Evolutionary conservation across 2,888 invertebrate species (phyloP), one percentile per base, ranked within the genome.

Genomic region (Eupeodes luniger): DNA sequence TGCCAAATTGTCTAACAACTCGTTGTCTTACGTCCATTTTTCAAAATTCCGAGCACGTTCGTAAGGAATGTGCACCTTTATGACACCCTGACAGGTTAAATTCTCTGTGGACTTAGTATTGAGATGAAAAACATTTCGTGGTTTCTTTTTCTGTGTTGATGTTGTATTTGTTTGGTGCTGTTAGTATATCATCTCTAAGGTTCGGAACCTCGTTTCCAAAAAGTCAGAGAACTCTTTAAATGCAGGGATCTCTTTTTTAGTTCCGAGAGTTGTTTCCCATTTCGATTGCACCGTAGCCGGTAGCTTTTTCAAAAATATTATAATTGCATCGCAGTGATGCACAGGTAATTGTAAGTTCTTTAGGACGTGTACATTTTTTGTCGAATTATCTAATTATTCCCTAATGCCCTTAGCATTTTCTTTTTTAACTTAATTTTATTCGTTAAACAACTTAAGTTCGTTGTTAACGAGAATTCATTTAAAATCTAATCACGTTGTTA

Each of bases 11-110:
- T 16, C 44, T n/a, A 47, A 64, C 47, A 7, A 47, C 10, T 19
- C 47, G 64, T 16, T 47, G 64, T 47, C 64, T 64, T 47, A 64
- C 19, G n/a, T 64, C 64, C 64, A 64, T 49, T 44, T 44, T 47
- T 19, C 10, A 27, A 19, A 64, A 64, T 49, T 19, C n/a, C 19
- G 16, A n/a, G 19, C 49, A 64, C n/a, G 36, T 62, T 16, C 44
- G 14, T 16, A 62, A 62, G n/a, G 62, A 44, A 36, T 62, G 62
- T 44, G 14, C 14, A 5, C n/a, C 62, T 16, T 62, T 36, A 7
- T 62, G 14, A 3, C 44, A 44, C 36, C 62, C 16, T 62, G 5
- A 36, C 36, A 36, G 7, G 1, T 7, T 1, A 36, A 36, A 36
- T 36, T 36, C 36, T 36, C 36, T 62, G n/a, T 40, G 3, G 40